Evolutionary conservation across 1,140 invertebrate species (phyloP), one percentile per base, ranked within the genome.

Genomic region (Halictus rubicundus): DNA sequence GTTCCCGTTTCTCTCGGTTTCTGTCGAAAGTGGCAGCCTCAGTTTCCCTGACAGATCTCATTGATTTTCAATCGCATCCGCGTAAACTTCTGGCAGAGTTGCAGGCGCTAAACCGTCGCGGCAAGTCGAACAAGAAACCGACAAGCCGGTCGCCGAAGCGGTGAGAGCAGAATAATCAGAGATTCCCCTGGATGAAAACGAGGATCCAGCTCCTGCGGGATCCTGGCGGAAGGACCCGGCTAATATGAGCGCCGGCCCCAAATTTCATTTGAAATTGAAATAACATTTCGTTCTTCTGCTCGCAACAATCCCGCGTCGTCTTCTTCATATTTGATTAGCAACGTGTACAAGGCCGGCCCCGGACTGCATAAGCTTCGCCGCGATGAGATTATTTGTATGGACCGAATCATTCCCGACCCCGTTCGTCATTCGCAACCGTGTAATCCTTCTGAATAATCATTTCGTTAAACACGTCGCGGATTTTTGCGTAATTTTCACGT

Each of bases 61-160:
- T 69, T 69, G 74, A 77, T 60, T 77, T 69, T 77, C 65, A 60
- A 77, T 69, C 54, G 74, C 21, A 42, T 3, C 39, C 39, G 21
- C 2, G 49, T 68, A 49, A 68, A 68, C 64, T 68, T 76, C 10
- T 64, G 9, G 4, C 23, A 23, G n/a, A 69, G 57, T 59, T 69
- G 25, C 54, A 9, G 37, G 37, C 32, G 12, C 27, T 63, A 14
- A 32, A 39, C 19, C 32, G 0, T 12, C 23, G n/a, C n/a, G 12
- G 16, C 37, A 4, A 76, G 65, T 68, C 0, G 49, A 68, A 76
- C 64, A 46, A 46, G 37, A 25, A 42, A 42, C 27, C 27, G 64
- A 8, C 37, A 32, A 68, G 74, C 39, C 64, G n/a, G 65, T 52
- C 64, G 39, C 37, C 32, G 32, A 19, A 75, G 37, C 16, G 19